Conservation (phyloP, 2,797 vertebrate species). For the Scomberomorus guttatus region DNA sequence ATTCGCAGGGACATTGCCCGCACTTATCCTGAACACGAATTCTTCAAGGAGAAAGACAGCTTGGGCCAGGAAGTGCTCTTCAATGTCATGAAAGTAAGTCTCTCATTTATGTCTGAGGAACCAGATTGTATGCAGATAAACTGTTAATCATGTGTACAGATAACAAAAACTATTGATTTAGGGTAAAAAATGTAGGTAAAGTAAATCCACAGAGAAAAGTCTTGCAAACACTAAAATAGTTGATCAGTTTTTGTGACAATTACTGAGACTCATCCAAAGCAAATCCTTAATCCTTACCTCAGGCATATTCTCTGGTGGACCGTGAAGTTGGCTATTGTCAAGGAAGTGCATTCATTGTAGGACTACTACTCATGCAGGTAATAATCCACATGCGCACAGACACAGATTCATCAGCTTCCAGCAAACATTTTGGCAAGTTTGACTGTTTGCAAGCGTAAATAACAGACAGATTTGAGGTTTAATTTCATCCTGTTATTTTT, state of each 20-base stretch:
- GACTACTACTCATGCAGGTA: slow-evolving; percentile 99
- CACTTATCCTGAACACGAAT: slow-evolving; percentile 97
- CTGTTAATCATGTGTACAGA: slow-evolving; percentile 14
- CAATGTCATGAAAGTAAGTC: slow-evolving; percentile 98
- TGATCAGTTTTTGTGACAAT: slow-evolving; percentile 11
- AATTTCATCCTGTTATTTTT: slow-evolving; percentile 27
- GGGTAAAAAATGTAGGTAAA: not conserved
- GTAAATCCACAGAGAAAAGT: not conserved
- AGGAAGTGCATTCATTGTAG: slow-evolving; percentile 98
- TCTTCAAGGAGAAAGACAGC: slow-evolving; percentile 99
- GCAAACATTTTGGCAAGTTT: not conserved
- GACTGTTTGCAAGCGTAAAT: not conserved
- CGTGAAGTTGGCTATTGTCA: slow-evolving; percentile 99
- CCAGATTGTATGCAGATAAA: not conserved
- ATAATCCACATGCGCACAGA: slow-evolving; percentile 43
- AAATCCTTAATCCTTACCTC: slow-evolving; percentile 65
- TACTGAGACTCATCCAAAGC: slow-evolving; percentile 16
- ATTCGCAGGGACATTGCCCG: slow-evolving; percentile 98
- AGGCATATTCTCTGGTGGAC: slow-evolving; percentile 99
- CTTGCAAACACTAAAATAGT: not conserved
- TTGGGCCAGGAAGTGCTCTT: slow-evolving; percentile 98
- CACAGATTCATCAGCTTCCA: not conserved
- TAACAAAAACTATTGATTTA: not conserved
- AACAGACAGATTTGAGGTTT: not conserved
- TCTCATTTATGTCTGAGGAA: slow-evolving; percentile 1